Base-by-base conservation (phyloP, 1,140 invertebrate genomes). In the Bombus terrestris region DNA sequence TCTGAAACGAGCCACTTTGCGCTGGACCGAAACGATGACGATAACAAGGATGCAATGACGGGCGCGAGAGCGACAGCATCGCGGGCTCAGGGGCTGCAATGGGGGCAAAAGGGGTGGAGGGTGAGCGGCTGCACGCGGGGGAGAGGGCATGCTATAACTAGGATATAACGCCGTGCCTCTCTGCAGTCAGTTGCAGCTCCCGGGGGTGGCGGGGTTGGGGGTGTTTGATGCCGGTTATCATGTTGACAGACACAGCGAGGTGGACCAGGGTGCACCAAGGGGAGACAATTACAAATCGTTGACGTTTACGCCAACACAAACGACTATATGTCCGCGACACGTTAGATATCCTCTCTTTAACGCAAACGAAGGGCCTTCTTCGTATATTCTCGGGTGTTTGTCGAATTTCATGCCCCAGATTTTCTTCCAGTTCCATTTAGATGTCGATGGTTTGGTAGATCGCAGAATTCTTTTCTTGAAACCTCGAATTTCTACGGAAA, bases 251-350 rank as follows among this genome's bases (percentile, higher is more conserved):
- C 93, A 93, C 92, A 93, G 92, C 93, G 88, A 92, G 92, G 90
- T 92, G 91, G 88, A 89, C 84, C 88, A 81, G 88, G 90, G 90
- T 90, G 86, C 74, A 88, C 89, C 91, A 90, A 92, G 91, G 93
- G 91, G 91, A 93, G 94, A 94, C 94, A 94, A 94, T 94, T 94
- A 95, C 93, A 94, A 95, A 95, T 95, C 93, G 94, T 94, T 93
- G 93, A 94, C 94, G 92, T 94, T 94, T 94, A 93, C 92, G 92
- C 92, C 92, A 92, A 92, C 90, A 90, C 90, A 92, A 93, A 93
- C 91, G 91, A 91, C 84, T 91, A 88, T 86, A 90, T 88, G 91
- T 92, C 90, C 92, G 93, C 92, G 93, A 93, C 92, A 92, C 92
- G 91, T 92, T 93, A 91, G 88, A 84, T 88, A 81, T 87, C 90